phyloP scores from a whole-genome alignment of 2,888 invertebrate species.

The Plemyria rubiginata region DNA sequence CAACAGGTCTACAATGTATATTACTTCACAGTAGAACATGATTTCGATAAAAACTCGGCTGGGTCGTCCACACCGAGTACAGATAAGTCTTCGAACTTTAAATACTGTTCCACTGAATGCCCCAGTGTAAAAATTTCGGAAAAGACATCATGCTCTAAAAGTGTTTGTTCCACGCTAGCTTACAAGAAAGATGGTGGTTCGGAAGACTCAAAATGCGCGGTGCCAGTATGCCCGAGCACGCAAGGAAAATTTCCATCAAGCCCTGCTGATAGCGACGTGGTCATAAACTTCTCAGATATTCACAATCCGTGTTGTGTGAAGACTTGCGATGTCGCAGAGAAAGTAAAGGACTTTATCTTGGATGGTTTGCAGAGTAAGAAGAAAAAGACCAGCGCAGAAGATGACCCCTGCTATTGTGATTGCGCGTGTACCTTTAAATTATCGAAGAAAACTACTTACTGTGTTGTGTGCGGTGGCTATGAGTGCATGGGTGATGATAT shows the following conservation, averaged over 20 bases:
- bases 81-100: conserved; percentile 48
- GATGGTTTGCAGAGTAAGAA: conserved; percentile 56
- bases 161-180: conserved; percentile 50
- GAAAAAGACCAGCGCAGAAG: conserved; percentile 44
- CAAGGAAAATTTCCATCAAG: conserved; percentile 52
- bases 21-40: conserved; percentile 74
- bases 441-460: conserved; percentile 72
- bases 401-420: conserved; percentile 72
- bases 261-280: conserved; percentile 73
- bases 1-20: conserved; percentile 65
- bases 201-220: conserved; percentile 46
- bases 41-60: conserved; percentile 50
- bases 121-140: conserved; percentile 57
- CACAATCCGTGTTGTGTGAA: conserved; percentile 71
- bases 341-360: conserved; percentile 70
- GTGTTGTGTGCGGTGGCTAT: conserved; percentile 75
- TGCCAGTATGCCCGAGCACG: conserved; percentile 53
- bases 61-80: conserved; percentile 41
- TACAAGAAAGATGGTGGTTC: conserved; percentile 29
- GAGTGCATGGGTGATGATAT: conserved; percentile 74
- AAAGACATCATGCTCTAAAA: conserved; percentile 61
- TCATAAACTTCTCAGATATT: conserved; percentile 65
- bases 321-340: conserved; percentile 68
- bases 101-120: conserved; percentile 62
- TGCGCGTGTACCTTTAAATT: conserved; percentile 74